Conservation (phyloP, 1,140 invertebrate species). For the Aphis gossypii region DNA sequence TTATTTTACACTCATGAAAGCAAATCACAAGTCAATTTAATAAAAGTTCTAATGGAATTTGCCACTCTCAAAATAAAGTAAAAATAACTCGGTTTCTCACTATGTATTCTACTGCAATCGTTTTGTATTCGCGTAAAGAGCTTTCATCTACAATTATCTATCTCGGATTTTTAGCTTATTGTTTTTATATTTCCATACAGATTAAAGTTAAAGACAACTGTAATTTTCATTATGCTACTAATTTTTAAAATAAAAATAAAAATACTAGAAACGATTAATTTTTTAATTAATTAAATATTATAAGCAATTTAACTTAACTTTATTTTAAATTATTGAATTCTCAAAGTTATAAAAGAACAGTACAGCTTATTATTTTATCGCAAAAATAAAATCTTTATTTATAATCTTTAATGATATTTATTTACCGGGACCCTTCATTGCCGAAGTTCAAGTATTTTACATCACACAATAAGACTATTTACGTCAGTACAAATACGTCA, state of each 20-base stretch:
- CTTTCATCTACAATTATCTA: not conserved
- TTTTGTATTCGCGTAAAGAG: not conserved
- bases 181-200: not conserved
- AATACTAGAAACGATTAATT: not conserved
- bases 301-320: not conserved
- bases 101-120: not conserved
- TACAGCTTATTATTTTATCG: not conserved
- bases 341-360: not conserved
- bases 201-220: not conserved
- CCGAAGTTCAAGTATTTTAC: not conserved
- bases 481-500: not conserved
- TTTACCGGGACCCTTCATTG: not conserved
- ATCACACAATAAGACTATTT: not conserved
- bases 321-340: not conserved
- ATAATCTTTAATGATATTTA: not conserved
- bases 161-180: not conserved
- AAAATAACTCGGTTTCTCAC: not conserved
- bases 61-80: not conserved
- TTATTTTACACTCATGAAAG: not conserved
- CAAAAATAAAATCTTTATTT: not conserved
- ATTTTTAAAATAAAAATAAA: not conserved
- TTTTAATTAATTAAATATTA: not conserved
- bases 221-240: not conserved
- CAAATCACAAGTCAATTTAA: constrained; percentile 22
- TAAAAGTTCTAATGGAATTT: not conserved